Conservation (phyloP, 1,140 invertebrate genomes). For the Mizuhopecten yessoensis region DNA sequence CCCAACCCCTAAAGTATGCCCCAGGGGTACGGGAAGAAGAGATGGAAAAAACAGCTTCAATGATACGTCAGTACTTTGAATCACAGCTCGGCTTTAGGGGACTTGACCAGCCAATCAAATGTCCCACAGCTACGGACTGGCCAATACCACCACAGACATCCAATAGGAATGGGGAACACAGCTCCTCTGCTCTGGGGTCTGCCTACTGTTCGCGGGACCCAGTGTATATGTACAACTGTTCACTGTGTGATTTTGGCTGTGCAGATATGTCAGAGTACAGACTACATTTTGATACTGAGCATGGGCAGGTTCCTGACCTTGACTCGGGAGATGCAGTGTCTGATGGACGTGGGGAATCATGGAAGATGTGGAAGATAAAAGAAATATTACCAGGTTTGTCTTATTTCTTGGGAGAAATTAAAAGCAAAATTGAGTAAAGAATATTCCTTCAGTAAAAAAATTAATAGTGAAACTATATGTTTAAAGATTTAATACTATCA, state of each 20-base stretch:
- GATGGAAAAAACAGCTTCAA: conserved; percentile 26
- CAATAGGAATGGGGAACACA: background rate
- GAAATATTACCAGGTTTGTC: conserved; percentile 71
- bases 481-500: too few species aligned
- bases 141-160: conserved; percentile 8
- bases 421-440: too few species aligned
- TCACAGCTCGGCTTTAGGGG: conserved; percentile 36
- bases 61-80: conserved; percentile 33
- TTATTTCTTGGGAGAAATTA: background rate
- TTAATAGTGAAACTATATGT: too few species aligned
- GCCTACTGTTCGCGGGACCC: background rate
- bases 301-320: conserved; percentile 47
- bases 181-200: background rate
- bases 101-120: conserved; percentile 2
- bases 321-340: background rate
- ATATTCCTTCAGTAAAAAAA: too few species aligned
- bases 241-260: conserved; percentile 67
- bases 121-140: background rate
- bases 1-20: background rate
- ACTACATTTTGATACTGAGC: conserved; percentile 63
- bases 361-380: conserved; percentile 76
- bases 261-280: conserved; percentile 65
- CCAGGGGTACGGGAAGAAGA: background rate
- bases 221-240: conserved; percentile 62
- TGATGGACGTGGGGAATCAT: conserved; percentile 70